Evolutionary conservation across 2,888 invertebrate species (phyloP).

Genomic region (Stratiomys singularior): DNA sequence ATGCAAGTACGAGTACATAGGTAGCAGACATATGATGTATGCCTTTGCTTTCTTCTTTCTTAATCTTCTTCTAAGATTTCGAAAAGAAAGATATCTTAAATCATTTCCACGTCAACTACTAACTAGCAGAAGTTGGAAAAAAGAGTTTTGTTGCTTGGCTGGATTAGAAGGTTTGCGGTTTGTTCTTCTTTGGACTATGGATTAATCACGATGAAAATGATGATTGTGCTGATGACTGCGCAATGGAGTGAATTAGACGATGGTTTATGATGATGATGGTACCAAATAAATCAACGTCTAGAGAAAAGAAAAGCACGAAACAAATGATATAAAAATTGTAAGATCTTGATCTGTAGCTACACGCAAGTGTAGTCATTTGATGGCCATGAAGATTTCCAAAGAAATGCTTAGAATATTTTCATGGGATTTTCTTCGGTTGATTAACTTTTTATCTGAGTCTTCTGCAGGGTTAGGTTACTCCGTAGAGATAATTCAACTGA

Average conservation of each 20-base stretch:
- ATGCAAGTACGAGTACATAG: no score
- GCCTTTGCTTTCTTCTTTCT: not conserved
- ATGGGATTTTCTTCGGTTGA: no score
- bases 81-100: slow-evolving; percentile 3
- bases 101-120: not conserved
- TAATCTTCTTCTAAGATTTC: not conserved
- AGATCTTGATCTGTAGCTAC: no score
- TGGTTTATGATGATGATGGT: not conserved
- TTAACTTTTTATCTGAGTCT: no score
- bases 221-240: not conserved
- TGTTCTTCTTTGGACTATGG: not conserved
- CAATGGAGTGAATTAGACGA: not conserved
- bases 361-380: no score
- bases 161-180: not conserved
- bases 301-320: no score
- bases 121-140: not conserved
- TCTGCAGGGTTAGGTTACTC: no score
- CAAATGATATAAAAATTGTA: no score
- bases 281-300: no score
- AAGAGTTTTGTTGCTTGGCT: not conserved
- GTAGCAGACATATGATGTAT: not conserved
- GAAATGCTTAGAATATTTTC: no score
- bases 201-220: not conserved
- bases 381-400: no score
- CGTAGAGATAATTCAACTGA: no score